Conservation (phyloP, 92 coral and sea anemone genomes). For the Paramuricea clavata region DNA sequence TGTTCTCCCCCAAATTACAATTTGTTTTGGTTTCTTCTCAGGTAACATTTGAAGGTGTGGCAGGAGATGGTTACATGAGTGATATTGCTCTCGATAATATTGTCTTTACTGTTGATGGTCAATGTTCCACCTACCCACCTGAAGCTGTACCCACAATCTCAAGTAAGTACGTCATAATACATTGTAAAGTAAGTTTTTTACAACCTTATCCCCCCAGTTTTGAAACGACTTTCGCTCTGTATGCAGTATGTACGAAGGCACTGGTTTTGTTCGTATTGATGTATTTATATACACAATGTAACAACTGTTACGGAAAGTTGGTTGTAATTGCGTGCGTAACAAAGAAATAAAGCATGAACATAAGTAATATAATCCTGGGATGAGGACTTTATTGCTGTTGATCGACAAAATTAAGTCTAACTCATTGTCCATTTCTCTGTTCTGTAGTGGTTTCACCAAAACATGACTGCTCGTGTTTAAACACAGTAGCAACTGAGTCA, state of each 20-base stretch:
- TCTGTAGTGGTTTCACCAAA: not conserved
- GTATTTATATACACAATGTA: too few relatives aligned
- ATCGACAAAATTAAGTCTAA: too few relatives aligned
- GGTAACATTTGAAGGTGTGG: conserved; percentile 21
- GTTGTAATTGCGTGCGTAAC: too few relatives aligned
- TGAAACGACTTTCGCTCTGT: too few relatives aligned
- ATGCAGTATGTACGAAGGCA: too few relatives aligned
- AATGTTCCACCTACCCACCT: conserved; percentile 19
- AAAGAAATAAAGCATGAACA: too few relatives aligned
- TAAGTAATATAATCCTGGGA: too few relatives aligned
- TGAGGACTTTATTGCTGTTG: too few relatives aligned
- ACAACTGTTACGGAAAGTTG: too few relatives aligned
- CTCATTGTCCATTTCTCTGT: not conserved
- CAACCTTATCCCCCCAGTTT: too few relatives aligned
- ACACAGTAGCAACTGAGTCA: not conserved
- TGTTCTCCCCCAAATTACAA: not conserved
- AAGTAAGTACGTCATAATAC: not conserved
- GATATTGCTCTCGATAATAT: conserved; percentile 24
- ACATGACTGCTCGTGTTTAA: conserved; percentile 1
- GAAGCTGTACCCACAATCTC: not conserved
- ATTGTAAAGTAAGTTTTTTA: too few relatives aligned
- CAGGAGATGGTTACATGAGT: conserved; percentile 28
- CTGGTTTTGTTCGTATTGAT: too few relatives aligned
- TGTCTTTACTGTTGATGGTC: conserved; percentile 23
- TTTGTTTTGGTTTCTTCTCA: not conserved